Conservation (phyloP, 2,113 vertebrate genomes). For the Hyaena hyaena region DNA sequence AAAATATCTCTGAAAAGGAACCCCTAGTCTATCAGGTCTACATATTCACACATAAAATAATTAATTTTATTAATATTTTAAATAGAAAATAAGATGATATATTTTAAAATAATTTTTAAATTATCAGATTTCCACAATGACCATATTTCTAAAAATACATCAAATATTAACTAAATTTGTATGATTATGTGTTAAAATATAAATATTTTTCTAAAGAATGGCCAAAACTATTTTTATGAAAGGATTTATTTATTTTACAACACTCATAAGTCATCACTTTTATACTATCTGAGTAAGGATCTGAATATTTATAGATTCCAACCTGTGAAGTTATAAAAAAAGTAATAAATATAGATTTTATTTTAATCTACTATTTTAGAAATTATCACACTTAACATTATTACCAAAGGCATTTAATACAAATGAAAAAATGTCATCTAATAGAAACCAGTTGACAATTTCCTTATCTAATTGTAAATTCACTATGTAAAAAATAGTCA, state of each 20-base stretch:
- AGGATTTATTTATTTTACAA: not conserved
- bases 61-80: not conserved
- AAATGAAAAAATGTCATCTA: not conserved
- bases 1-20: not conserved
- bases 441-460: conserved; percentile 20
- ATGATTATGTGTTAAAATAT: not conserved
- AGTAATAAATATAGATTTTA: not conserved
- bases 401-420: conserved; percentile 16
- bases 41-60: not conserved
- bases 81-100: not conserved
- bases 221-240: conserved; percentile 19
- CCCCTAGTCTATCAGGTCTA: not conserved
- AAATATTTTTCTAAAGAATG: not conserved
- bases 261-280: not conserved
- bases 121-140: conserved; percentile 5
- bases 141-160: not conserved
- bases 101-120: not conserved
- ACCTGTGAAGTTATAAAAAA: not conserved
- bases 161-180: conserved; percentile 6
- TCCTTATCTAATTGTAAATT: conserved; percentile 40
- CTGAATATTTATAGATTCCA: not conserved
- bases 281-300: not conserved
- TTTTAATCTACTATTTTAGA: conserved; percentile 1
- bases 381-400: conserved; percentile 20
- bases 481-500: not conserved